Evolutionary conservation across 1,140 invertebrate genomes (phyloP).

Genomic region (Ladona fulva): DNA sequence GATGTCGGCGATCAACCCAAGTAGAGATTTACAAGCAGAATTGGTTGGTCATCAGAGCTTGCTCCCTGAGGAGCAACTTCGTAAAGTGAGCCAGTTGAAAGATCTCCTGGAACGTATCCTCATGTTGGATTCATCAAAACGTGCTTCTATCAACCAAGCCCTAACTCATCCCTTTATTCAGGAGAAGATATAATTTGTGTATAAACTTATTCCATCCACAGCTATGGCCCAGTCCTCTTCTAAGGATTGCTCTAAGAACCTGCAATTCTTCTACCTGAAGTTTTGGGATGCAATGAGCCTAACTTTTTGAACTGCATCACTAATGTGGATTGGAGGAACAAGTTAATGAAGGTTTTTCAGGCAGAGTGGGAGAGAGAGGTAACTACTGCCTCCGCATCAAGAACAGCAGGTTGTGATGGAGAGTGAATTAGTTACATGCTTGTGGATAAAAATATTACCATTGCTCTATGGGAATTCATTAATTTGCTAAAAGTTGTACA

Average conservation of each 20-base stretch:
- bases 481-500: no score
- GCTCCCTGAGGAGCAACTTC: constrained; percentile 77
- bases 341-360: not conserved
- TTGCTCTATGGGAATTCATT: no score
- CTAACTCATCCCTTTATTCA: constrained; percentile 94
- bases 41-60: constrained; percentile 78
- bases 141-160: constrained; percentile 88
- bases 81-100: constrained; percentile 86
- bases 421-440: not conserved
- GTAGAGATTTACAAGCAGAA: constrained; percentile 76
- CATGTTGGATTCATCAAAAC: constrained; percentile 85
- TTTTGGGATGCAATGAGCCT: not conserved
- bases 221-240: not conserved
- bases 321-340: constrained; percentile 4
- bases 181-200: constrained; percentile 60
- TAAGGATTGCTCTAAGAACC: not conserved
- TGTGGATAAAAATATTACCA: not conserved
- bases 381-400: not conserved
- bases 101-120: constrained; percentile 91
- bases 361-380: constrained; percentile 6
- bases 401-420: constrained; percentile 3
- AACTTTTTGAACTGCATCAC: not conserved
- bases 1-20: constrained; percentile 82
- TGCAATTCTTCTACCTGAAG: not conserved
- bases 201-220: not conserved